These are phyloP conservation scores for Carettochelys insculpta DNA, from an alignment of 2,113 vertebrate species.

Conservation along the genomic window DNA sequence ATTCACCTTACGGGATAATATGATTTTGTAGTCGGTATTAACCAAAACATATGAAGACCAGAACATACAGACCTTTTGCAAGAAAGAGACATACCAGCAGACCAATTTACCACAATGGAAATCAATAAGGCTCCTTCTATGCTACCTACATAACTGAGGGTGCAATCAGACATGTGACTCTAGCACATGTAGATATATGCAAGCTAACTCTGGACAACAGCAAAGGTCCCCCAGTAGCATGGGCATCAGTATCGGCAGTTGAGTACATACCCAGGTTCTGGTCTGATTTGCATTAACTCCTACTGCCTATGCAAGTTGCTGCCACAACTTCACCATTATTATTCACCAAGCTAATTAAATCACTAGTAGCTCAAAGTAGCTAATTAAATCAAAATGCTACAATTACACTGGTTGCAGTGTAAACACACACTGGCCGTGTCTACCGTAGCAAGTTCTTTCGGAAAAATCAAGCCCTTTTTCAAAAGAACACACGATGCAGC, in stretches of 20 bases:
- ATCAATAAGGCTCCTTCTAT: not conserved
- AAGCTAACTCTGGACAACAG: not conserved
- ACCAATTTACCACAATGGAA: not conserved
- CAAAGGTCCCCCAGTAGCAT: not conserved
- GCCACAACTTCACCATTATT: not conserved
- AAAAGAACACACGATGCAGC: no score
- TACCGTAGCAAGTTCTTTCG: no score
- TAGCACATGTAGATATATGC: not conserved
- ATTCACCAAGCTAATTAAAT: not conserved
- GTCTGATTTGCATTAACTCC: not conserved
- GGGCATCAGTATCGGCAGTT: not conserved
- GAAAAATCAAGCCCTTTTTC: no score
- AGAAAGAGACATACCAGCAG: not conserved
- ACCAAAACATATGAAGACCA: not conserved
- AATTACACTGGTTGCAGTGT: not conserved
- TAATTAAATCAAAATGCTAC: no score
- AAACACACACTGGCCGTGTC: no score
- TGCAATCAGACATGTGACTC: not conserved
- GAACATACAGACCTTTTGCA: rapidly evolving
- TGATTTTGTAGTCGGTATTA: not conserved
- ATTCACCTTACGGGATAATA: not conserved
- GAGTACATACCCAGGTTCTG: not conserved
- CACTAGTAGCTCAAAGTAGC: no score
- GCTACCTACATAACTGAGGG: not conserved
- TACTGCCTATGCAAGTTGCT: not conserved